These are phyloP conservation scores for Dryobota labecula DNA, from an alignment of 2,888 invertebrate species.

Conservation along the genomic window DNA sequence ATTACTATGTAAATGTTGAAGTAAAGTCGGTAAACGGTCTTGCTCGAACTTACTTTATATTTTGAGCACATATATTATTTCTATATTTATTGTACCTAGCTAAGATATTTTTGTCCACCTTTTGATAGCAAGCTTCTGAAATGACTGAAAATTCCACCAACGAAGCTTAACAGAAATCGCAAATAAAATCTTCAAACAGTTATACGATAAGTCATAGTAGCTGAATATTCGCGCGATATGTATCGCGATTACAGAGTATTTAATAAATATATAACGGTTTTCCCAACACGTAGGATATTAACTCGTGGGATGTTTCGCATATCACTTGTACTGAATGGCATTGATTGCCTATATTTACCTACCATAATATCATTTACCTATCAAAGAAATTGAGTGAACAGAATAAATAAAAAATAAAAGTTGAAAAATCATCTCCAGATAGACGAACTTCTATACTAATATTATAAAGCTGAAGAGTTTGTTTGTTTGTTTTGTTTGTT, in stretches of 20 bases:
- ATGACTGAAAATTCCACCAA: neutral
- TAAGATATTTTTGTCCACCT: neutral
- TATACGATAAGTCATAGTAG: neutral
- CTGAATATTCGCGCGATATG: neutral
- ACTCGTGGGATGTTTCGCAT: neutral
- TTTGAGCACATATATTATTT: slow-evolving; percentile 20
- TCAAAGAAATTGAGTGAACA: neutral
- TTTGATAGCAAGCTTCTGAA: neutral
- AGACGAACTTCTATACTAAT: no score
- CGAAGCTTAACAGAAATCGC: neutral
- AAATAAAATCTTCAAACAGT: neutral
- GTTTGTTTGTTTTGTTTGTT: no score
- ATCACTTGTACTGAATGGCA: neutral
- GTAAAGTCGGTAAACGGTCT: slow-evolving; percentile 32
- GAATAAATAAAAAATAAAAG: neutral
- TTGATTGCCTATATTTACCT: slow-evolving; percentile 1
- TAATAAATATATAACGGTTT: neutral
- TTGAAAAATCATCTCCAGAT: neutral
- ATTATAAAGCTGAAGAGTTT: no score
- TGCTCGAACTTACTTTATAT: slow-evolving; percentile 37
- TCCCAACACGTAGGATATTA: neutral
- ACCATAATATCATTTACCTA: neutral
- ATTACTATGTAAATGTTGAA: slow-evolving; percentile 51
- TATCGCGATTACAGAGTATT: neutral
- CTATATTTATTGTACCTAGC: neutral